Percentiles rank a stretch among this genome's conserved stretches.
These are phyloP conservation scores for Tipula helvola DNA, from an alignment of 2,888 invertebrate species.

Conservation along the genomic window DNA sequence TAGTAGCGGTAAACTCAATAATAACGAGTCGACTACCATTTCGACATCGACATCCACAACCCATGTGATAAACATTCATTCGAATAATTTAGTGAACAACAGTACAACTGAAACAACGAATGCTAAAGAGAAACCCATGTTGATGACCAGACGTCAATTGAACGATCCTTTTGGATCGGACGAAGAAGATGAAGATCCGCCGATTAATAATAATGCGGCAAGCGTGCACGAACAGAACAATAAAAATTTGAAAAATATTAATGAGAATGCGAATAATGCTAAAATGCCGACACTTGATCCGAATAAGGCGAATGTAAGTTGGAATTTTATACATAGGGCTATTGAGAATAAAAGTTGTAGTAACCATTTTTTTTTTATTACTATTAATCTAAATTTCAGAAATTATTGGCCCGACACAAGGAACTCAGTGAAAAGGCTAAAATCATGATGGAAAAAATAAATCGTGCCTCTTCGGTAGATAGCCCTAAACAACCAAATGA, in stretches of 20 bases:
- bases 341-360: neutral
- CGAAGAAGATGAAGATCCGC: constrained; percentile 55
- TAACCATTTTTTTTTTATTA: neutral
- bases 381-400: constrained; percentile 23
- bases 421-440: constrained; percentile 38
- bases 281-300: constrained; percentile 32
- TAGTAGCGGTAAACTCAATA: neutral
- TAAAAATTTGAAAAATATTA: constrained; percentile 15
- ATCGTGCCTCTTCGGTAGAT: constrained; percentile 27
- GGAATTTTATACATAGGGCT: constrained; percentile 37
- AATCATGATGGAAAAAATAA: constrained; percentile 35
- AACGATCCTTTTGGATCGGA: constrained; percentile 86
- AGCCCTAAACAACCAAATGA: constrained; percentile 25
- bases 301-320: constrained; percentile 39
- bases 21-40: neutral
- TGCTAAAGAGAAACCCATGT: constrained; percentile 22
- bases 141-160: constrained; percentile 77
- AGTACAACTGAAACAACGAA: constrained; percentile 15
- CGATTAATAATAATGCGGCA: constrained; percentile 4
- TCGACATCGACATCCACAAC: constrained; percentile 8
- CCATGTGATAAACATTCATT: constrained; percentile 16
- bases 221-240: constrained; percentile 11
- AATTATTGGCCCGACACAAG: constrained; percentile 36
- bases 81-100: constrained; percentile 16
- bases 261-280: constrained; percentile 15